These are phyloP conservation scores for Dendroctonus valens DNA, from an alignment of 1,140 invertebrate species.

Conservation along the genomic window DNA sequence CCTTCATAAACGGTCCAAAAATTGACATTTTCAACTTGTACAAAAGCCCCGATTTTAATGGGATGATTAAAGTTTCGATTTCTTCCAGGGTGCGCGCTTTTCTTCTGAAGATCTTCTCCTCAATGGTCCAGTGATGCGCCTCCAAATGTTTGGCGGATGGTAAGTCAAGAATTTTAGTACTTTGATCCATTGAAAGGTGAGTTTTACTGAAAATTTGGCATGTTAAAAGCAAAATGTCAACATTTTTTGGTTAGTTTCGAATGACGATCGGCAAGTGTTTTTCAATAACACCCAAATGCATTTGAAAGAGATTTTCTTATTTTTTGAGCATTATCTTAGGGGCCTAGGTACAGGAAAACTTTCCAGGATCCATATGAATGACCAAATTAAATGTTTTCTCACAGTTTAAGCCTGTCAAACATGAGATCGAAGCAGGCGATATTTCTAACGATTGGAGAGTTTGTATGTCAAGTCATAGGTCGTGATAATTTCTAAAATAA, in stretches of 20 bases:
- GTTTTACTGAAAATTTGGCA: slow-evolving; percentile 18
- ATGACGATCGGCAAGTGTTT: no score
- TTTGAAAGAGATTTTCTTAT: no score
- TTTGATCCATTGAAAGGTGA: slow-evolving; percentile 8
- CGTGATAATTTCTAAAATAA: slow-evolving; percentile 21
- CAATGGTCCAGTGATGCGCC: slow-evolving; percentile 29
- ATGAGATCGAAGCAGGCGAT: no score
- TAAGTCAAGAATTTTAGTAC: slow-evolving; percentile 2
- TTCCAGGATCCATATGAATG: no score
- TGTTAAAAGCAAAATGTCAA: not conserved
- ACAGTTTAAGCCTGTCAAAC: no score
- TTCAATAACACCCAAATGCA: no score
- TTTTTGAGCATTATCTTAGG: no score
- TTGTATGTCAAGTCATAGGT: slow-evolving; percentile 23
- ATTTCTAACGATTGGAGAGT: no score
- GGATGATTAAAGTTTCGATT: slow-evolving; percentile 20
- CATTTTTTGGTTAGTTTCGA: no score
- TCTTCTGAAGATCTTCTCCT: slow-evolving; percentile 31
- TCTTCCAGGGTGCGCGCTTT: slow-evolving; percentile 16
- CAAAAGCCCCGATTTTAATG: slow-evolving; percentile 32
- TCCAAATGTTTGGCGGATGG: slow-evolving; percentile 9
- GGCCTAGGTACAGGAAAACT: no score
- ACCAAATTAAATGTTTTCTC: no score
- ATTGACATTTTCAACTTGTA: slow-evolving; percentile 34
- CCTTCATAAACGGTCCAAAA: slow-evolving; percentile 39